Evolutionary conservation across 2,888 invertebrate genomes (phyloP).

Genomic region (Amphimallon solstitiale): DNA sequence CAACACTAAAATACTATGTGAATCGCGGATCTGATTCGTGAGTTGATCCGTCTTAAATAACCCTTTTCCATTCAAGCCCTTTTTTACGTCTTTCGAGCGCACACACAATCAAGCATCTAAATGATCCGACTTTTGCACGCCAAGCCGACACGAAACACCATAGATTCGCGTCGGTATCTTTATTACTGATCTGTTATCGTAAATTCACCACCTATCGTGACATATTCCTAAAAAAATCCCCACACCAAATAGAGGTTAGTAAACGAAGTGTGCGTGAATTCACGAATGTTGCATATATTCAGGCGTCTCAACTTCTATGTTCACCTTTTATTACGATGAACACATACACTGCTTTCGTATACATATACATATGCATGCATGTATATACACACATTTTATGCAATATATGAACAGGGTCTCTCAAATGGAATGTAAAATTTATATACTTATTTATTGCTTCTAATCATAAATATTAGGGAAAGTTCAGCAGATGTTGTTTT

Average conservation of each 20-base stretch:
- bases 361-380: too few species aligned
- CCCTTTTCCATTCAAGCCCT: conserved; percentile 43
- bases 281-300: conserved; percentile 6
- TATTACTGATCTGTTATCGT: conserved; percentile 50
- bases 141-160: conserved; percentile 45
- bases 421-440: too few species aligned
- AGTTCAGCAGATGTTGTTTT: too few species aligned
- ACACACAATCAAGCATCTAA: conserved; percentile 37
- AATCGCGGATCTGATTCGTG: conserved; percentile 31
- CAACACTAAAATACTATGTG: background rate
- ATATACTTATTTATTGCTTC: too few species aligned
- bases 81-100: conserved; percentile 23
- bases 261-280: conserved; percentile 27
- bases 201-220: conserved; percentile 50
- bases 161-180: conserved; percentile 46
- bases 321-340: conserved; percentile 5
- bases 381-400: too few species aligned
- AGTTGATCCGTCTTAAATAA: conserved; percentile 44
- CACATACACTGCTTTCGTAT: background rate
- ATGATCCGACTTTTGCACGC: conserved; percentile 46
- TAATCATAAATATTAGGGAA: too few species aligned
- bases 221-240: conserved; percentile 40
- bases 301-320: conserved; percentile 5
- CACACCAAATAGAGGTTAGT: conserved; percentile 19
- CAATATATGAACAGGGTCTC: too few species aligned